Evolutionary conservation across 2,113 vertebrate genomes (phyloP), one percentile per base, ranked within the genome.

Genomic region (Macquaria australasica): DNA sequence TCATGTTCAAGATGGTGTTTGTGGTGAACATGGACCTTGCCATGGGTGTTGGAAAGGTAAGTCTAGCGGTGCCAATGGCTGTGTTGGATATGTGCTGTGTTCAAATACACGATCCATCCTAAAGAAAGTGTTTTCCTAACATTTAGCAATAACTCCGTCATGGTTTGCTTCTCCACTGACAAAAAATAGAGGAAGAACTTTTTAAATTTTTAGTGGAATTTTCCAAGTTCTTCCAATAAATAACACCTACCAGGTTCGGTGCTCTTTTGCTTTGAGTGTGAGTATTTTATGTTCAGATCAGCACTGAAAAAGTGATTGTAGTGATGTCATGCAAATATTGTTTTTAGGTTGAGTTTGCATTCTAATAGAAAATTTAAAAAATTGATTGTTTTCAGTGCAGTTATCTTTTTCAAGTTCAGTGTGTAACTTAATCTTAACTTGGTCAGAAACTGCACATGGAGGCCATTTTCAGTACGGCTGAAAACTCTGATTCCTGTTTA

Each of bases 1-100:
- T 93, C 34, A 92, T 91, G 89, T 96, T 94, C 87, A 97, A 97
- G 90, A 97, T 97, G 96, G 96, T 97, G 87, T 96, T 97, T 89
- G 96, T 97, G 71, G 96, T 97, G 64, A 97, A 97, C 87, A 96
- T 96, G 96, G 96, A 97, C 77, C 95, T 97, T 23, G 94, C 94
- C 56, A 96, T 97, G 96, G 96, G 96, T 3, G 91, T 95, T 23
- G 96, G 96, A 81, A 97, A 97, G 95, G 96, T 96, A 76, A 60
- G 78, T 85, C 3, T 7, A 28, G 2, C 16, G 15, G 25, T 62
- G 39, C 18, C 23, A 39, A 0, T 82, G 23, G 41, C 18, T 41
- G 15, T 34, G 28, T 41, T 0, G 21, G 25, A 25, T 70, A 5
- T 41, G 16, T 48, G 20, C n/a, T 41, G 14, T 37, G 4, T 59